Percentiles rank a stretch among this genome's conserved stretches.
These are phyloP conservation scores for Sphaerodactylus townsendi DNA, from an alignment of 2,113 vertebrate species.

Conservation along the genomic window DNA sequence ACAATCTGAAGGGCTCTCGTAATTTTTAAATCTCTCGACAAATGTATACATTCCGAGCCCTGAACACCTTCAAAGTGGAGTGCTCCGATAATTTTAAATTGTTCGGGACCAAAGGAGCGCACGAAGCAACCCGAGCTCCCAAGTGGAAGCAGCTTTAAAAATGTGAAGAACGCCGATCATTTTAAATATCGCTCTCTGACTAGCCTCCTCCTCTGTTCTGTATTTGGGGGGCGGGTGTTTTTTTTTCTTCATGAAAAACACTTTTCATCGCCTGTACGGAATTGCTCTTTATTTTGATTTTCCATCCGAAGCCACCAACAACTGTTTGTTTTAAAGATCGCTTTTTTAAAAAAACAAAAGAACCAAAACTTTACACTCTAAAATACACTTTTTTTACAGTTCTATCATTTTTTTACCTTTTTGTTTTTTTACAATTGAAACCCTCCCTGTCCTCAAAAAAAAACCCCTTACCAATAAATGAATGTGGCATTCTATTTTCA, in stretches of 20 bases:
- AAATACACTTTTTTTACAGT: neutral
- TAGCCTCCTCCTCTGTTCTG: neutral
- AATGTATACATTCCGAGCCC: slow-evolving; percentile 45
- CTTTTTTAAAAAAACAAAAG: neutral
- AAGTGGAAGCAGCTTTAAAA: slow-evolving; percentile 64
- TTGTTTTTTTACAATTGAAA: no score
- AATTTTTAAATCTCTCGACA: slow-evolving; percentile 69
- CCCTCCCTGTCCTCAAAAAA: no score
- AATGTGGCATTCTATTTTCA: slow-evolving; percentile 14
- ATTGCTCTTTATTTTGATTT: neutral
- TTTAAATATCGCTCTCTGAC: slow-evolving; percentile 37
- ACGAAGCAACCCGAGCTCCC: slow-evolving; percentile 33
- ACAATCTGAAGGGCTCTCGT: slow-evolving; percentile 72
- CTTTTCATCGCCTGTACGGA: neutral
- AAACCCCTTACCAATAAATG: slow-evolving; percentile 59
- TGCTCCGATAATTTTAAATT: slow-evolving; percentile 67
- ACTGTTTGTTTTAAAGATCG: neutral
- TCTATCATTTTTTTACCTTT: no score
- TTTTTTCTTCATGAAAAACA: neutral
- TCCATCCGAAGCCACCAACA: neutral
- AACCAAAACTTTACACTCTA: neutral
- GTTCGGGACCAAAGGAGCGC: slow-evolving; percentile 50
- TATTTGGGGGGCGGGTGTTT: no score
- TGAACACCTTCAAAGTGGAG: slow-evolving; percentile 68
- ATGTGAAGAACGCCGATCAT: slow-evolving; percentile 47